These are phyloP conservation scores for Glareola pratincola DNA, from an alignment of 2,113 vertebrate genomes.

Conservation along the genomic window DNA sequence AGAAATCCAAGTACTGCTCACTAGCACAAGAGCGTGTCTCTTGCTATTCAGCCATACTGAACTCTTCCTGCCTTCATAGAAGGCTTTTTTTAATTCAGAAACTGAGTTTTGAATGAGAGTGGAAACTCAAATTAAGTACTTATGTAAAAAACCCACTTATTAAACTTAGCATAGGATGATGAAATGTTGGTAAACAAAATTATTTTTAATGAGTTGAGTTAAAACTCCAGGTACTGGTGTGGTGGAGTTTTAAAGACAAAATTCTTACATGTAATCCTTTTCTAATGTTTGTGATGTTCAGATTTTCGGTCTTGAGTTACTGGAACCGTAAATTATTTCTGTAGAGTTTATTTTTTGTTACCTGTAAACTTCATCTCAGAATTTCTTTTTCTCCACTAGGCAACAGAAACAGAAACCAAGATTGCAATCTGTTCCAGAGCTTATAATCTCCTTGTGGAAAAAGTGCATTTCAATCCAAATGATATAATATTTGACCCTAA, in stretches of 20 bases:
- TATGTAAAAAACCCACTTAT: background rate
- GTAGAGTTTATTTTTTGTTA: background rate
- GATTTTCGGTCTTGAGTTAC: background rate
- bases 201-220: background rate
- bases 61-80: background rate
- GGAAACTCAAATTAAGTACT: background rate
- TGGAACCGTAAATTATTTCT: background rate
- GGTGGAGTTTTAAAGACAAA: background rate
- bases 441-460: conserved; percentile 83
- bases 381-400: conserved; percentile 71
- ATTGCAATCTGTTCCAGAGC: conserved; percentile 88
- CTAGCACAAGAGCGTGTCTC: background rate
- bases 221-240: background rate
- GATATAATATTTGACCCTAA: conserved; percentile 99
- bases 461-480: conserved; percentile 86
- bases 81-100: background rate
- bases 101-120: background rate
- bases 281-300: background rate
- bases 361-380: background rate
- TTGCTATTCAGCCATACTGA: background rate
- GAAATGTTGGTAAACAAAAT: background rate
- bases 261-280: background rate
- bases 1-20: background rate
- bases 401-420: conserved; percentile 88
- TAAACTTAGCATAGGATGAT: background rate